These are phyloP conservation scores for Acanthisitta chloris DNA, from an alignment of 2,113 vertebrate genomes.

Conservation along the genomic window DNA sequence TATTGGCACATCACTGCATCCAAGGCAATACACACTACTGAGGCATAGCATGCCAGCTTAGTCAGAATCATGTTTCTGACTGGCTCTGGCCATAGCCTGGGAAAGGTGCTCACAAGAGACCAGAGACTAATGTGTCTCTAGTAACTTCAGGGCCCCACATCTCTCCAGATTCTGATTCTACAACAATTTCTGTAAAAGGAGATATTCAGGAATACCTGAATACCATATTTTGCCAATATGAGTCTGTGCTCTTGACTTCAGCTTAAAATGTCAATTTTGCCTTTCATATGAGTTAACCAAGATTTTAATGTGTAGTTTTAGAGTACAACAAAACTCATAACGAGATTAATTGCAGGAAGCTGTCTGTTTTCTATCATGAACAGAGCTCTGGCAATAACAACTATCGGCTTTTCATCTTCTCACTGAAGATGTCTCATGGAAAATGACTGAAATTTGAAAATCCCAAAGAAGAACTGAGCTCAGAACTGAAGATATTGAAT, in stretches of 20 bases:
- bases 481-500: neutral
- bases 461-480: neutral
- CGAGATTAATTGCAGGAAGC: neutral
- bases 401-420: neutral
- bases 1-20: neutral
- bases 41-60: neutral
- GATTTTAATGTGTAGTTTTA: neutral
- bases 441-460: neutral
- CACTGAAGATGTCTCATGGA: neutral
- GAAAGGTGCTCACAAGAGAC: neutral
- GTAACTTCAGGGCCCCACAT: neutral
- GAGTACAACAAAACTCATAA: neutral
- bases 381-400: neutral
- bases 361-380: neutral
- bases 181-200: neutral
- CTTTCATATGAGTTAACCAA: neutral
- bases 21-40: neutral
- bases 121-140: neutral
- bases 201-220: neutral
- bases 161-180: neutral
- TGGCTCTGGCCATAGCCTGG: neutral
- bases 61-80: neutral
- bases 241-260: neutral
- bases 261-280: neutral
- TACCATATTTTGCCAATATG: neutral